Conservation (phyloP, 1,140 invertebrate genomes). For the Lysiphlebus fabarum region DNA sequence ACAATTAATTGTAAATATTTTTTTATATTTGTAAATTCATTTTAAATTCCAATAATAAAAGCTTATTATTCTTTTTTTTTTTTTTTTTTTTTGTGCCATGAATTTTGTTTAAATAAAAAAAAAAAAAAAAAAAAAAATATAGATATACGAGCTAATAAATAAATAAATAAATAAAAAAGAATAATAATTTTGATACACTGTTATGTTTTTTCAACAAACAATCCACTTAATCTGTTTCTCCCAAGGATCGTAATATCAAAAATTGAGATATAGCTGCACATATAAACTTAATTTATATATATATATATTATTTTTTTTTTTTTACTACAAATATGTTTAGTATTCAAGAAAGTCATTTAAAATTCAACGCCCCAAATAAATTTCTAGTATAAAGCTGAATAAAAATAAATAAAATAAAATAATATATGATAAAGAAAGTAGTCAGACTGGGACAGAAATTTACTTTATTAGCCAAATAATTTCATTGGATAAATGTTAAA, state of each 20-base stretch:
- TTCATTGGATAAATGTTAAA: neutral
- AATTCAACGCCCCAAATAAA: slow-evolving; percentile 16
- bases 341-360: slow-evolving; percentile 1
- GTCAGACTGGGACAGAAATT: neutral
- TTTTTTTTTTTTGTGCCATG: too few species aligned
- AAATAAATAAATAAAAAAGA: neutral
- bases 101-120: too few species aligned
- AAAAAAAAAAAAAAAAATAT: neutral
- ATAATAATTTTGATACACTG: slow-evolving; percentile 5
- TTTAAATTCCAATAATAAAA: too few species aligned
- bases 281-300: neutral
- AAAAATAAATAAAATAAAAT: neutral
- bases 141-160: neutral
- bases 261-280: slow-evolving; percentile 12
- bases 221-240: neutral
- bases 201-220: neutral
- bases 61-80: too few species aligned
- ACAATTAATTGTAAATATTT: too few species aligned
- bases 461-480: neutral
- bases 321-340: neutral
- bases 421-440: neutral
- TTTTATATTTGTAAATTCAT: too few species aligned
- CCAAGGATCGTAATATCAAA: slow-evolving; percentile 11
- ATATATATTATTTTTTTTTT: slow-evolving; percentile 10
- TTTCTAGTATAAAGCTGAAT: slow-evolving; percentile 12